phyloP scores from a whole-genome alignment of 2,888 invertebrate species.

The Ectemnius cavifrons region DNA sequence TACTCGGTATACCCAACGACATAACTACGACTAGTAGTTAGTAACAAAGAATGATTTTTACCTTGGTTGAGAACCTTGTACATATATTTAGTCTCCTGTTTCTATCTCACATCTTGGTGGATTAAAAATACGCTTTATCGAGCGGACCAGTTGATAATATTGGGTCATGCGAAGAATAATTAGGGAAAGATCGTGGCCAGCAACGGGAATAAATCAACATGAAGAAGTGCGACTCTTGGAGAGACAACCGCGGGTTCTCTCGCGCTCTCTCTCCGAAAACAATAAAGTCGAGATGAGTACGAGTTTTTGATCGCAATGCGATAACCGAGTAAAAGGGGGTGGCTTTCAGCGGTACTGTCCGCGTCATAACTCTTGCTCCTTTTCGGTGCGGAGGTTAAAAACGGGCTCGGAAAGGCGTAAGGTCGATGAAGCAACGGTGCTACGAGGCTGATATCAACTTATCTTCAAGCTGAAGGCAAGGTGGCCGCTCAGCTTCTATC shows the following conservation, averaged over 20 bases:
- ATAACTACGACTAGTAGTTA: too few species aligned
- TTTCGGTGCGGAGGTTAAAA: constrained; percentile 37
- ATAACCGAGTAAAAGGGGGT: constrained; percentile 11
- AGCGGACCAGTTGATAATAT: too few species aligned
- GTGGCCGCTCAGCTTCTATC: constrained; percentile 44
- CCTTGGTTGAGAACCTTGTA: too few species aligned
- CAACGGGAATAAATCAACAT: not conserved
- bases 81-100: too few species aligned
- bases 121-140: too few species aligned
- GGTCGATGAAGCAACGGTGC: constrained; percentile 45
- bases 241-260: too few species aligned
- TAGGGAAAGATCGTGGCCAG: not conserved
- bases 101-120: too few species aligned
- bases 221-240: too few species aligned
- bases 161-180: too few species aligned
- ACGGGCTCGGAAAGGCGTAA: constrained; percentile 41
- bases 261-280: not conserved
- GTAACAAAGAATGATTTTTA: too few species aligned
- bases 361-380: constrained; percentile 26
- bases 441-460: constrained; percentile 57
- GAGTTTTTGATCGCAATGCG: constrained; percentile 14
- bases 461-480: constrained; percentile 52
- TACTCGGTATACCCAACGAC: too few species aligned
- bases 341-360: constrained; percentile 18
- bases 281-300: not conserved